Percentiles rank a stretch among this genome's conserved stretches.
Evolutionary conservation across 2,888 invertebrate genomes (phyloP).

Genomic region (Mamestra brassicae): DNA sequence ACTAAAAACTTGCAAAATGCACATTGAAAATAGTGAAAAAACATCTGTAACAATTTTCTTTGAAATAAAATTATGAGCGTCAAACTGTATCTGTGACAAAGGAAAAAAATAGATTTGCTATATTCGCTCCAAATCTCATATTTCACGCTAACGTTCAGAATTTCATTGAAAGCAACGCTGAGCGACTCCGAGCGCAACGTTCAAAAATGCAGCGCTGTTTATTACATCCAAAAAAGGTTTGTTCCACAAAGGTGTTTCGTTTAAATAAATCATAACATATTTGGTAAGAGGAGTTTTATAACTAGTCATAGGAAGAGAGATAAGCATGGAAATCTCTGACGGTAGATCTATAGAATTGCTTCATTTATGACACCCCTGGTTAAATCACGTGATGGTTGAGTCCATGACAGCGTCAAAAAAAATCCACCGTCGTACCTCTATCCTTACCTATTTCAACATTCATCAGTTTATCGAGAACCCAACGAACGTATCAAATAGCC

Average conservation of each 20-base stretch:
- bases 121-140: neutral
- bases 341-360: neutral
- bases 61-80: too few species aligned
- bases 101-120: neutral
- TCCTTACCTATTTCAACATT: neutral
- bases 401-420: neutral
- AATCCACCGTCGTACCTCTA: neutral
- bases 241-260: neutral
- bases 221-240: neutral
- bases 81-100: neutral
- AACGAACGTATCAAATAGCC: constrained; percentile 11
- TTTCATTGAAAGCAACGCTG: constrained; percentile 17
- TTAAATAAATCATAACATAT: neutral
- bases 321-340: neutral
- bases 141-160: constrained; percentile 16
- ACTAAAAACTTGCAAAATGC: too few species aligned
- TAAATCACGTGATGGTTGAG: neutral
- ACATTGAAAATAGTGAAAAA: too few species aligned
- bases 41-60: too few species aligned
- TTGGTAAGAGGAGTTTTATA: neutral
- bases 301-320: neutral
- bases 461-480: constrained; percentile 3
- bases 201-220: constrained; percentile 5
- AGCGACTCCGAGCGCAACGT: neutral
- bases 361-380: neutral